Conservation (phyloP, 2,888 invertebrate species). For the Branchellion lobata region DNA sequence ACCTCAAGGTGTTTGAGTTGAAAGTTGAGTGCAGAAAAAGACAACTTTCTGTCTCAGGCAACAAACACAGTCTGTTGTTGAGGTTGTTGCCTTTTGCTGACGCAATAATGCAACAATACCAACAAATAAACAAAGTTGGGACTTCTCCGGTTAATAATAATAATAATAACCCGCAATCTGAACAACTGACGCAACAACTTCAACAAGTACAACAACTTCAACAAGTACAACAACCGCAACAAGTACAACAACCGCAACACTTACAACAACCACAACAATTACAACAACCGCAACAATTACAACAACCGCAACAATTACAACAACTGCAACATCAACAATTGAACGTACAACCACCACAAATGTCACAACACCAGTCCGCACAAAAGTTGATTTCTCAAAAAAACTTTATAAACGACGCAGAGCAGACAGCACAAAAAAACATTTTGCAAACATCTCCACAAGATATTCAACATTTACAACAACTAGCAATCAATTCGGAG, state of each 20-base stretch:
- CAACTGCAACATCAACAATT: no score
- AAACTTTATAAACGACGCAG: no score
- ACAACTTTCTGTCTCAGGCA: conserved; percentile 31
- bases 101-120: conserved; percentile 33
- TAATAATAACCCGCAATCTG: not conserved
- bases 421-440: not conserved
- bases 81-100: conserved; percentile 29
- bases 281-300: no score
- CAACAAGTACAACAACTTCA: not conserved
- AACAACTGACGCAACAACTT: not conserved
- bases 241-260: not conserved
- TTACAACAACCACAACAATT: conserved; percentile 7
- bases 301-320: no score
- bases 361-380: no score
- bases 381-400: no score
- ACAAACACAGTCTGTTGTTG: conserved; percentile 30
- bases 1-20: conserved; percentile 39
- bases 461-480: not conserved
- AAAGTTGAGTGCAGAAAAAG: conserved; percentile 42
- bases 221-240: not conserved
- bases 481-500: not conserved
- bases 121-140: not conserved
- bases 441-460: not conserved
- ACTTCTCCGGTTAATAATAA: no score
- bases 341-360: no score